Conservation (phyloP, 2,888 invertebrate genomes). For the Epirrita christyi region DNA sequence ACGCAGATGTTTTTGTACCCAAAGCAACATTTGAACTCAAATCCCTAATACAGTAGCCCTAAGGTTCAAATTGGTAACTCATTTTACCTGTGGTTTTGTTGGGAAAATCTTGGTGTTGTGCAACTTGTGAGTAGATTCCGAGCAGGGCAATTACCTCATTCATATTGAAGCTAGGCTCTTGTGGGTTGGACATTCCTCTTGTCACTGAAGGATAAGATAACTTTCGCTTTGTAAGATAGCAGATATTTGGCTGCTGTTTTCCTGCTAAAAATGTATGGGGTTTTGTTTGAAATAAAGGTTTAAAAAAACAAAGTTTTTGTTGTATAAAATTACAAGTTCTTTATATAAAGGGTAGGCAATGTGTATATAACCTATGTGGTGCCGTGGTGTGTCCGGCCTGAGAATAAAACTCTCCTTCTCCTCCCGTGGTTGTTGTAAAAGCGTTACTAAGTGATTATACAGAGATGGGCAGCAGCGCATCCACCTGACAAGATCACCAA, state of each 20-base stretch:
- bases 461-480: no score
- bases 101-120: constrained; percentile 18
- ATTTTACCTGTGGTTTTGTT: constrained; percentile 7
- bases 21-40: neutral
- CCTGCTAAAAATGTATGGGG: no score
- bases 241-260: neutral
- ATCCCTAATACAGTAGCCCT: constrained; percentile 6
- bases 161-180: neutral
- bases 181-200: constrained; percentile 10
- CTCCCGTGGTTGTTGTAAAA: no score
- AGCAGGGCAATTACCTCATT: constrained; percentile 29
- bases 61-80: constrained; percentile 2
- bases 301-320: no score
- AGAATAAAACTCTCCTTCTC: no score
- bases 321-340: no score
- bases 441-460: no score
- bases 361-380: no score
- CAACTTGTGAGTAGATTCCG: constrained; percentile 23
- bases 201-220: constrained; percentile 9
- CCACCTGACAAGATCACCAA: no score
- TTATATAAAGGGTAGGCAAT: no score
- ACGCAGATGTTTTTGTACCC: constrained; percentile 17
- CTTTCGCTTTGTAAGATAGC: neutral
- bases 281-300: no score
- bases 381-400: no score